Conservation (phyloP, 2,113 vertebrate genomes). For the Okapia johnstoni region DNA sequence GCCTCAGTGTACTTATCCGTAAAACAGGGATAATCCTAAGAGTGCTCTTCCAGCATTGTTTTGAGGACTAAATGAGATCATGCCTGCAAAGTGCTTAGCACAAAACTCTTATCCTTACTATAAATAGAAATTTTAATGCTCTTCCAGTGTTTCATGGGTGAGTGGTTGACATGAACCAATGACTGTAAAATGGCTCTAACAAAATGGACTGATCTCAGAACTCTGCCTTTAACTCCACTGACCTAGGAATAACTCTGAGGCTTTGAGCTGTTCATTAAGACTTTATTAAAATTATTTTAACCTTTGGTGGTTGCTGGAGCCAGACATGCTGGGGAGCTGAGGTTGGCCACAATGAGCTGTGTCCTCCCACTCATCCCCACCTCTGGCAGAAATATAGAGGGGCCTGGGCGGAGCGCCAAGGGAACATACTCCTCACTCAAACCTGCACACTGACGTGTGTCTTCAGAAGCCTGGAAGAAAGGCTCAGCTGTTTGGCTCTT, state of each 20-base stretch:
- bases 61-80: not conserved
- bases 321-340: constrained; percentile 71
- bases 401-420: constrained; percentile 43
- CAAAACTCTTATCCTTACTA: not conserved
- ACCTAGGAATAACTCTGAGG: constrained; percentile 66
- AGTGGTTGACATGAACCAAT: not conserved
- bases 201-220: constrained; percentile 19
- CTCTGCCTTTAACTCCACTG: constrained; percentile 32
- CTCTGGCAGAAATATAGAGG: constrained; percentile 44
- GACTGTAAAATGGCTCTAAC: constrained; percentile 12
- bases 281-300: constrained; percentile 76
- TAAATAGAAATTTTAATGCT: not conserved
- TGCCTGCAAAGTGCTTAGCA: not conserved
- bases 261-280: constrained; percentile 68
- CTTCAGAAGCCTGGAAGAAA: constrained; percentile 56
- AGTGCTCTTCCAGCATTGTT: not conserved
- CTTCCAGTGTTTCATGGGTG: not conserved
- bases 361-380: constrained; percentile 55
- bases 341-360: constrained; percentile 71
- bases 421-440: constrained; percentile 63
- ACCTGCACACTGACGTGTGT: constrained; percentile 52
- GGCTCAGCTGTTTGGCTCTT: constrained; percentile 44
- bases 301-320: constrained; percentile 72
- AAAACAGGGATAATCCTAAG: not conserved
- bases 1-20: not conserved